These are phyloP conservation scores for Scatophagus argus DNA, from an alignment of 2,113 vertebrate genomes.

Conservation along the genomic window DNA sequence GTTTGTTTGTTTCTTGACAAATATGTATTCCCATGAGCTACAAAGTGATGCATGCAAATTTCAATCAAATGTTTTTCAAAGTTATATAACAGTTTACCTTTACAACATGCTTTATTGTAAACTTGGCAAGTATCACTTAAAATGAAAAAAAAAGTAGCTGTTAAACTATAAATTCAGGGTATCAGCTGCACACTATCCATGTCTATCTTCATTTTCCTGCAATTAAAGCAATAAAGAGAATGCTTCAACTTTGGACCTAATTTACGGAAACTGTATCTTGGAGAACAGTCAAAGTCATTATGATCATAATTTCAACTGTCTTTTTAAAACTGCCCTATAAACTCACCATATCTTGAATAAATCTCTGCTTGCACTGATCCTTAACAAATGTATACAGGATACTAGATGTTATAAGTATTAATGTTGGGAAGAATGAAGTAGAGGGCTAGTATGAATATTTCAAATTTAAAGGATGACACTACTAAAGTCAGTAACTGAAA, in stretches of 20 bases:
- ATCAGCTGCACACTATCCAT: slow-evolving; percentile 50
- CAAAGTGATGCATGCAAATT: no score
- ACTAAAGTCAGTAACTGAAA: slow-evolving; percentile 4
- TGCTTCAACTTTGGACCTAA: slow-evolving; percentile 82
- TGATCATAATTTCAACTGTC: slow-evolving; percentile 1
- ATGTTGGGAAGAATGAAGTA: background rate
- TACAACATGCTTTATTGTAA: slow-evolving; percentile 27
- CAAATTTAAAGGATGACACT: background rate
- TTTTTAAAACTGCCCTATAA: background rate
- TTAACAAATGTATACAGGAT: background rate
- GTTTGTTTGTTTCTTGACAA: background rate
- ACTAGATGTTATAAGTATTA: no score
- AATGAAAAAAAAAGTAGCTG: slow-evolving; percentile 67
- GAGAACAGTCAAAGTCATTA: slow-evolving; percentile 50
- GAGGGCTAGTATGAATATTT: background rate
- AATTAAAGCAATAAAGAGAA: slow-evolving; percentile 77
- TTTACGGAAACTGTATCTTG: slow-evolving; percentile 55
- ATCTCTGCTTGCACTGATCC: background rate
- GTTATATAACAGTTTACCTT: slow-evolving; percentile 3
- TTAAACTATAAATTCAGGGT: slow-evolving; percentile 68
- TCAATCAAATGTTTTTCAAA: background rate
- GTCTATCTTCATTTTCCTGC: slow-evolving; percentile 64
- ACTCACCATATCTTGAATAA: background rate
- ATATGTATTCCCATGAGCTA: background rate
- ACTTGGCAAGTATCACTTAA: slow-evolving; percentile 46